Evolutionary conservation across 92 coral and sea anemone genomes (phyloP).

Genomic region (Micromussa lordhowensis): DNA sequence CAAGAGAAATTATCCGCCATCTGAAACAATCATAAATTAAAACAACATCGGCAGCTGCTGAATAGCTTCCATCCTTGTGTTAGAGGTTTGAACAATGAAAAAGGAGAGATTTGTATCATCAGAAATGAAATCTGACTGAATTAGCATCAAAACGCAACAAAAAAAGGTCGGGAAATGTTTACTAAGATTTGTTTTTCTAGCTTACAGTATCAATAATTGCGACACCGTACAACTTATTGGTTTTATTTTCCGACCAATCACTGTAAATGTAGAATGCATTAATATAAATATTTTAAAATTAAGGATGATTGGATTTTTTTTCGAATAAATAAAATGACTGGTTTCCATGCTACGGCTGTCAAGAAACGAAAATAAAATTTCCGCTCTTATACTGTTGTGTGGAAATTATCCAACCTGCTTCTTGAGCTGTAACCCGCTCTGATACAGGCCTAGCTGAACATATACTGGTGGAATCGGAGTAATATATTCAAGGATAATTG

Average conservation of each 20-base stretch:
- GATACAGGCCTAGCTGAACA: not conserved
- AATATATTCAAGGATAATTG: not conserved
- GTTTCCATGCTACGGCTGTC: conserved; percentile 25
- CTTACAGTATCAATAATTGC: not conserved
- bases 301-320: not conserved
- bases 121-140: not conserved
- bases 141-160: not conserved
- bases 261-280: not conserved
- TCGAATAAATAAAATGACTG: conserved; percentile 15
- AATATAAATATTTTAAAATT: not conserved
- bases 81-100: not conserved
- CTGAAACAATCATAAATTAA: not conserved
- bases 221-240: not conserved
- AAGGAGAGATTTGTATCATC: not conserved
- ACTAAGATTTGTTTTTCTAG: not conserved
- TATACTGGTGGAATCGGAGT: not conserved
- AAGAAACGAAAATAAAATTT: conserved; percentile 10
- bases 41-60: not conserved
- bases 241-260: conserved; percentile 13
- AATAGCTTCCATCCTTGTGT: not conserved
- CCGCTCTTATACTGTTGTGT: not conserved
- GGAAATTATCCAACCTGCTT: not conserved
- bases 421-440: no score
- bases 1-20: not conserved
- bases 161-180: not conserved